These are phyloP conservation scores for Cistogaster globosa DNA, from an alignment of 2,888 invertebrate species.

Conservation along the genomic window DNA sequence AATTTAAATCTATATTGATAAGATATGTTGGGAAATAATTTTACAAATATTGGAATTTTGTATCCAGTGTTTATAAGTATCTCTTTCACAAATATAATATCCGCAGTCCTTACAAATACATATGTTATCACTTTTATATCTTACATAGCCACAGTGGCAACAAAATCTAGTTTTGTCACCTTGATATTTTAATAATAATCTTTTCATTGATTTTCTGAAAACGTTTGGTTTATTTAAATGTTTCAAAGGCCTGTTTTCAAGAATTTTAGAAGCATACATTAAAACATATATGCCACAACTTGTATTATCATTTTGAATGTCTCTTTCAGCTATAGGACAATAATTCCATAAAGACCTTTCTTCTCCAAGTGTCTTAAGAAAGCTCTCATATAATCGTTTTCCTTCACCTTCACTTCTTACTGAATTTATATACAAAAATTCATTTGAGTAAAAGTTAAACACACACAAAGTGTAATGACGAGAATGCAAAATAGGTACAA, in stretches of 20 bases:
- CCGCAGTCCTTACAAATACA: no score
- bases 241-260: not conserved
- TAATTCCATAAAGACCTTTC: not conserved
- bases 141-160: no score
- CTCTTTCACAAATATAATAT: no score
- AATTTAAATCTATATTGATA: not conserved
- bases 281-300: not conserved
- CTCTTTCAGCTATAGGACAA: no score
- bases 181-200: no score
- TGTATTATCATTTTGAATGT: no score
- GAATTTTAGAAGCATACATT: not conserved
- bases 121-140: no score
- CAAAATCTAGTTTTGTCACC: no score
- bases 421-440: constrained; percentile 1
- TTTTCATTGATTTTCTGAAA: no score
- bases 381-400: not conserved
- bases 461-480: not conserved
- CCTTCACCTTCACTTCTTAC: not conserved
- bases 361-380: not conserved
- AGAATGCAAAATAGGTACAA: not conserved
- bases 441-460: not conserved
- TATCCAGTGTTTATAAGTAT: no score
- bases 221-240: not conserved
- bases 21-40: no score
- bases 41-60: no score